Conservation (phyloP, 2,888 invertebrate genomes). For the Eudemis profundana region DNA sequence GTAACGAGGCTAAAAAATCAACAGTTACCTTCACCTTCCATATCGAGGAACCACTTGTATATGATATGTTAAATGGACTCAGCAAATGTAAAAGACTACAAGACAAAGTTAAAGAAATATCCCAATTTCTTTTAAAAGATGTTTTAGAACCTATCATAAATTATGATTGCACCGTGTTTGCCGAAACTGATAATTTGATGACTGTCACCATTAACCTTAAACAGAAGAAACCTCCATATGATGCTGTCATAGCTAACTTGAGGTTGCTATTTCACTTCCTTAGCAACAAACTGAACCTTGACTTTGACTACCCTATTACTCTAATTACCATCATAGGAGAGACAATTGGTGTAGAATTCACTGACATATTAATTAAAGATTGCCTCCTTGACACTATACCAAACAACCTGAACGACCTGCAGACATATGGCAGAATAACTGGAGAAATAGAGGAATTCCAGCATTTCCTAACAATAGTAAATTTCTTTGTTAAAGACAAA, state of each 20-base stretch:
- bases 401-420: conserved; percentile 88
- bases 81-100: conserved; percentile 70
- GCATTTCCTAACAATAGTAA: conserved; percentile 83
- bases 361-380: conserved; percentile 88
- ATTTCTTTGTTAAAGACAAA: conserved; percentile 85
- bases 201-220: conserved; percentile 72
- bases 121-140: conserved; percentile 84
- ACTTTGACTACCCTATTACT: conserved; percentile 57
- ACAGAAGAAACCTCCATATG: conserved; percentile 76
- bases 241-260: conserved; percentile 85
- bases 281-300: conserved; percentile 81
- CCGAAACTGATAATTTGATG: conserved; percentile 66
- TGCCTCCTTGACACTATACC: conserved; percentile 92
- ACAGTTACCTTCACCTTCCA: conserved; percentile 68
- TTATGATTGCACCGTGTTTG: conserved; percentile 71
- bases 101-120: conserved; percentile 83
- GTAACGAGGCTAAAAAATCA: conserved; percentile 60
- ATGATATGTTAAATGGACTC: conserved; percentile 73
- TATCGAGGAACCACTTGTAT: conserved; percentile 59
- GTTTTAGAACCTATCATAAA: conserved; percentile 86
- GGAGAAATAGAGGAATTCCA: conserved; percentile 88
- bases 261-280: conserved; percentile 85
- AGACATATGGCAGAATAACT: conserved; percentile 87
- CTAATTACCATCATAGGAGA: conserved; percentile 85
- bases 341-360: conserved; percentile 85